Base-by-base conservation (phyloP, 2,797 vertebrate genomes). In the Microctenopoma steveboyesi region DNA sequence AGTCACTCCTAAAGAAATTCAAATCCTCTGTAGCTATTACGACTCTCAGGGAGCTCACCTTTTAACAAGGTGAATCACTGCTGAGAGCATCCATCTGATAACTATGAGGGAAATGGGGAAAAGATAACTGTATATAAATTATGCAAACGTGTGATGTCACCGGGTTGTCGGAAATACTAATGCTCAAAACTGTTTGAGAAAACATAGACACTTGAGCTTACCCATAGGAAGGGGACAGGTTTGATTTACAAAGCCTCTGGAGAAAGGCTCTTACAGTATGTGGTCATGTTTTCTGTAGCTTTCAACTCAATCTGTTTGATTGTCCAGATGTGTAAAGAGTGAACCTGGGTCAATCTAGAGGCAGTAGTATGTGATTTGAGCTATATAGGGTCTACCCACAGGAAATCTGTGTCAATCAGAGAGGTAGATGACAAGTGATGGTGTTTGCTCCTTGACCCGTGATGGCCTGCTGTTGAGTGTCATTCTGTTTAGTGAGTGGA, bases 401-500 rank as follows among this genome's bases (percentile, higher is more conserved):
- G 64, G 80, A 82, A 80, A 71, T 47, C 74, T 63, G 78, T 74
- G 79, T 89, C 89, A 87, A 82, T 86, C 84, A 78, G 73, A 75
- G 75, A 71, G 78, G 47, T 28, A 50, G 65, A 61, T 84, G 90
- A 90, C 91, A 92, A 87, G 77, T 4, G 45, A 74, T 83, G 84
- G 88, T 86, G 92, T 88, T 74, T 85, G 89, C 76, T 91, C 74
- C 77, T 46, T 91, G 90, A 92, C 91, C 92, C 80, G 60, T 83
- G 85, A 69, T 52, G 63, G 52, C 83, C 78, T 57, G 69, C 84
- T 70, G 84, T 58, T 72, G 74, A 81, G 76, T 83, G 73, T 81
- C 76, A 84, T 77, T 84, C 75, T 45, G 71, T 76, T 76, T 68
- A 56, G 49, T 64, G 84, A 79, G 69, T 37, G 66, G 64, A 76